A percentile compares a stretch with the other conserved stretches of the same genome.
These are phyloP conservation scores for Trichomalopsis sarcophagae DNA, from an alignment of 1,140 invertebrate genomes.

Conservation along the genomic window DNA sequence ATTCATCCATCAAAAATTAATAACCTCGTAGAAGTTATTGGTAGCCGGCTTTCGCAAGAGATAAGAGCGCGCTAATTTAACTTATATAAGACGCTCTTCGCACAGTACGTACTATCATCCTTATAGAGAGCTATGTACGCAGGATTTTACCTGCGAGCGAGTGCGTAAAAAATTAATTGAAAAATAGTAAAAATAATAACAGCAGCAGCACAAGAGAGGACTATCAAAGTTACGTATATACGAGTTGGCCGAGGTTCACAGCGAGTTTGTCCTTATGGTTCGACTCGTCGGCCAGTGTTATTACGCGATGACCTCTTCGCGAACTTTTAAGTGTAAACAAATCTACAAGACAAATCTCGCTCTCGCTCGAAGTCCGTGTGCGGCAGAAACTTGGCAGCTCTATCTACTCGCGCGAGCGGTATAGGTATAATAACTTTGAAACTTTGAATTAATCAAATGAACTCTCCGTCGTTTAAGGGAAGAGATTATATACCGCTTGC, in stretches of 20 bases:
- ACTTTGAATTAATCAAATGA: slow-evolving; percentile 4
- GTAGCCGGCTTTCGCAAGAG: neutral
- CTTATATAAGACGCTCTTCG: neutral
- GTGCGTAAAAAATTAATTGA: neutral
- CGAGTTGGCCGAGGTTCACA: neutral
- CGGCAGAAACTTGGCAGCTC: slow-evolving; percentile 15
- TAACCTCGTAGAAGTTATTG: neutral
- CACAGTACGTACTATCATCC: no score
- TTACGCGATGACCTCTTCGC: slow-evolving; percentile 32
- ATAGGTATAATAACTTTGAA: no score
- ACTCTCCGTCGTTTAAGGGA: neutral
- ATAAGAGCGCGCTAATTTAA: neutral
- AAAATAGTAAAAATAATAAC: no score
- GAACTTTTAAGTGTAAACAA: slow-evolving; percentile 40
- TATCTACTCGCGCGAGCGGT: neutral
- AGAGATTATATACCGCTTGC: neutral
- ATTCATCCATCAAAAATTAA: neutral
- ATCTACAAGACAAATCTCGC: slow-evolving; percentile 7
- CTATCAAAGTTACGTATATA: no score
- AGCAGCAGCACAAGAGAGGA: no score
- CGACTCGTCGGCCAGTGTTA: neutral
- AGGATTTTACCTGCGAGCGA: no score
- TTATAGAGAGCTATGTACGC: no score
- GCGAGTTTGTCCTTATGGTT: slow-evolving; percentile 19
- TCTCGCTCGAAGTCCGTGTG: neutral